Evolutionary conservation across 2,113 vertebrate species (phyloP), one percentile per base, ranked within the genome.

Genomic region (Mandrillus leucophaeus): DNA sequence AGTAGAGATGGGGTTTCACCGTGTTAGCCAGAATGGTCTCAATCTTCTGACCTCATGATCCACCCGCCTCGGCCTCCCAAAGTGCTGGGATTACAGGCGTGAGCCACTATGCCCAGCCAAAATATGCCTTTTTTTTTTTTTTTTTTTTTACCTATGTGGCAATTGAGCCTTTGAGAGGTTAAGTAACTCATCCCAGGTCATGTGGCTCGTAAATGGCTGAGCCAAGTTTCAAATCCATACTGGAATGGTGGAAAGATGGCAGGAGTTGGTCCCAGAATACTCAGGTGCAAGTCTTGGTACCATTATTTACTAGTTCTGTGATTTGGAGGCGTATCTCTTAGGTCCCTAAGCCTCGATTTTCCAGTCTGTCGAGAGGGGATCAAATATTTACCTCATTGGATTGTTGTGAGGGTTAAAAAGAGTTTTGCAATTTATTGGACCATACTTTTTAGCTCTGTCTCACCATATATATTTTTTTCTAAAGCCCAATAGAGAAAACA

Each of bases 361-460:
- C 52, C 61, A 81, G 61, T 64, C 73, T 89, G 61, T 88, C 92
- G 83, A 92, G 93, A 78, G 43, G 50, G 68, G 48, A 76, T 83
- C 66, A 93, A 83, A 88, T 85, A 61, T 95, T 95, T 94, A 92
- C 45, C 78, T 93, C 23, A 66, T 2, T 76, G 86, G 35, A 10
- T 18, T 90, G 70, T 61, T 64, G 48, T 79, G 66, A 94, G 48
- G 35, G 43, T 89, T 88, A 80, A 81, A 78, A 88, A 92, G 79
- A 93, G 40, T 73, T 85, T 88, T 78, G 20, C 38, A 73, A 27
- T 81, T 72, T 72, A 43, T 68, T 66, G 45, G 57, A 66, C 48
- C 59, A 7, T 45, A 32, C n/a, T 64, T 52, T 81, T 52, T 95
- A 59, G 32, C n/a, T 45, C 89, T 82, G 38, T 48, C 3, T 90